Conservation (phyloP, 2,888 invertebrate genomes). For the Homarus gammarus region DNA sequence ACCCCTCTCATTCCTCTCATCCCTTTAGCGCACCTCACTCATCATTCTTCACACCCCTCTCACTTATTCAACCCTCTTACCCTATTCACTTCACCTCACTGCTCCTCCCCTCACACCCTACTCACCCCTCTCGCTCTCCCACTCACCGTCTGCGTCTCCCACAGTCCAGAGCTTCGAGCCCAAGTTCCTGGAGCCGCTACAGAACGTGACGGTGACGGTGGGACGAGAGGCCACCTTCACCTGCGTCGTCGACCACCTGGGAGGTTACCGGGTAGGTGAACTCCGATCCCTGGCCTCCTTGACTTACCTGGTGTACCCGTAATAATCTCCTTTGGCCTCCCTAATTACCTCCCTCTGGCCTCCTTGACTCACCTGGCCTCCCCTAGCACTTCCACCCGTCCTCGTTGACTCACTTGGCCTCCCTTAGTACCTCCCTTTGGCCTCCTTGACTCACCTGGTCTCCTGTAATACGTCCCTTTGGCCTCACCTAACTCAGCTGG, state of each 20-base stretch:
- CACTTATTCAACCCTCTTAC: too few relatives aligned
- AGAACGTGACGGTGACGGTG: constrained; percentile 90
- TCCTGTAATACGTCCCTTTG: not conserved
- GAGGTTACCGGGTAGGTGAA: constrained; percentile 90
- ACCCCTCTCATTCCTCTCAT: not conserved
- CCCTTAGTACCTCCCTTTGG: too few relatives aligned
- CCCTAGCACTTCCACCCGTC: not conserved
- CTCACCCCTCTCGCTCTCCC: not conserved
- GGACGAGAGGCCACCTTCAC: constrained; percentile 91
- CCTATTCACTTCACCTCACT: too few relatives aligned
- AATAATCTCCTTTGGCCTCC: not conserved
- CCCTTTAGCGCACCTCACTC: not conserved
- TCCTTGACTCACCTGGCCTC: not conserved
- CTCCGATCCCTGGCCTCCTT: not conserved
- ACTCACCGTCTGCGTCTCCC: constrained; percentile 6
- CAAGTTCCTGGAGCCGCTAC: constrained; percentile 88
- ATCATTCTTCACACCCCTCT: not conserved
- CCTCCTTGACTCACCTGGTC: not conserved
- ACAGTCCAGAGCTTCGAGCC: constrained; percentile 87
- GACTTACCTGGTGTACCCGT: too few relatives aligned
- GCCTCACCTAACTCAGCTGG: too few relatives aligned
- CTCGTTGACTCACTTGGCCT: too few relatives aligned
- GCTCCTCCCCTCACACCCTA: not conserved
- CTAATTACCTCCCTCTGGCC: not conserved
- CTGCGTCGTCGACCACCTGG: constrained; percentile 91